Base-by-base conservation (phyloP, 2,113 vertebrate species). In the Poecilia latipinna region DNA sequence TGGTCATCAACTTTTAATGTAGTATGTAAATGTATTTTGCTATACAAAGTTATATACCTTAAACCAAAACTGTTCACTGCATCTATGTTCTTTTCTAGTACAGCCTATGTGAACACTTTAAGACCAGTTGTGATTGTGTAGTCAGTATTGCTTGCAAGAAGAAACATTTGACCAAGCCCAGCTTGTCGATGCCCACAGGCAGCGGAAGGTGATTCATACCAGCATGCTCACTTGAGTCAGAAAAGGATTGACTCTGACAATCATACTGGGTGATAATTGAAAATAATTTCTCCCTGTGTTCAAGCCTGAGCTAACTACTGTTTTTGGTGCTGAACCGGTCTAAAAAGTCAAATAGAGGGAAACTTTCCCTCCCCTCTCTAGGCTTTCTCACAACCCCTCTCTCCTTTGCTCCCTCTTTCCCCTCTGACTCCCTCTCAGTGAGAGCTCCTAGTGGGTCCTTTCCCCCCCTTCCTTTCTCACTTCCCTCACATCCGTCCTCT, bases 371-470 rank as follows among this genome's bases (percentile, higher is more conserved):
- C 83, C 72, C 68, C 28, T 76, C 65, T 69, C 51, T 31, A 76
- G 80, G 84, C 86, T 82, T 87, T 84, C 85, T 85, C 89, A 82
- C 86, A 83, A 78, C 84, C 78, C 70, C 67, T 89, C 82, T 79
- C 75, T 90, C 78, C 74, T 76, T 80, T 37, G 74, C 88, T 86
- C 77, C 83, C 77, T 89, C 85, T 80, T 82, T 81, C 79, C 71
- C 65, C 77, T 84, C 63, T 5, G 71, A 83, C 81, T 83, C 77
- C 66, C 79, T 81, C 76, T 86, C 87, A 73, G 42, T 88, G 86
- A 92, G 82, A 81, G 85, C 87, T 92, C 87, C 90, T 79, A 82
- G 87, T 89, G 90, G 84, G 88, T 64, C 84, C 70, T 65, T 78
- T 83, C 75, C 83, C 80, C 69, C 8, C 48, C 72, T 39, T 81